phyloP scores from a whole-genome alignment of 2,113 vertebrate genomes.

The Chrysochloris asiatica region DNA sequence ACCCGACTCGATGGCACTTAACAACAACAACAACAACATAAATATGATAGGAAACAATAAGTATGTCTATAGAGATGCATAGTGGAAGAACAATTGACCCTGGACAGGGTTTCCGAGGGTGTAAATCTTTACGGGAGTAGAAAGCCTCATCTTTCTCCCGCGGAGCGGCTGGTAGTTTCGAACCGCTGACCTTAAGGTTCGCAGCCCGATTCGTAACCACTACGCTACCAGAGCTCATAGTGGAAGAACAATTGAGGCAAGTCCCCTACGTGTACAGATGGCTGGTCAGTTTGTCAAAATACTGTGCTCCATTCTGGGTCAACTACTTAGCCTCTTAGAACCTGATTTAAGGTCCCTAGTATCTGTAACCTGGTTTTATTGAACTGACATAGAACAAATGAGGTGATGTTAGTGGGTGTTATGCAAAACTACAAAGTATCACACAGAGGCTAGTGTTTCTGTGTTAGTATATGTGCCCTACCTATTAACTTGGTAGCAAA shows the following conservation, averaged over 20 bases:
- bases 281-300: background rate
- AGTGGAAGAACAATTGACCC: background rate
- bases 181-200: too few relatives aligned
- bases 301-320: background rate
- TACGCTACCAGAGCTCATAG: too few relatives aligned
- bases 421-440: background rate
- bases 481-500: background rate
- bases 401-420: background rate
- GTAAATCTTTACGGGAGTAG: too few relatives aligned
- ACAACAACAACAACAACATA: too few relatives aligned
- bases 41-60: slow-evolving; percentile 71
- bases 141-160: too few relatives aligned
- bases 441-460: background rate
- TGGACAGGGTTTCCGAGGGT: too few relatives aligned
- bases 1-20: too few relatives aligned
- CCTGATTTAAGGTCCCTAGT: background rate
- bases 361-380: background rate
- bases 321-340: background rate
- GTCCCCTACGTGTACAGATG: background rate
- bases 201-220: too few relatives aligned
- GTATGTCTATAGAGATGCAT: background rate
- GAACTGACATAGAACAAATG: background rate
- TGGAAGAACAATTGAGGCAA: background rate
- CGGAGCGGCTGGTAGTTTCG: too few relatives aligned
- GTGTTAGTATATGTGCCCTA: background rate